A percentile compares a stretch with the other conserved stretches of the same genome.
phyloP scores from a whole-genome alignment of 2,888 invertebrate genomes.

The Ceriagrion tenellum region DNA sequence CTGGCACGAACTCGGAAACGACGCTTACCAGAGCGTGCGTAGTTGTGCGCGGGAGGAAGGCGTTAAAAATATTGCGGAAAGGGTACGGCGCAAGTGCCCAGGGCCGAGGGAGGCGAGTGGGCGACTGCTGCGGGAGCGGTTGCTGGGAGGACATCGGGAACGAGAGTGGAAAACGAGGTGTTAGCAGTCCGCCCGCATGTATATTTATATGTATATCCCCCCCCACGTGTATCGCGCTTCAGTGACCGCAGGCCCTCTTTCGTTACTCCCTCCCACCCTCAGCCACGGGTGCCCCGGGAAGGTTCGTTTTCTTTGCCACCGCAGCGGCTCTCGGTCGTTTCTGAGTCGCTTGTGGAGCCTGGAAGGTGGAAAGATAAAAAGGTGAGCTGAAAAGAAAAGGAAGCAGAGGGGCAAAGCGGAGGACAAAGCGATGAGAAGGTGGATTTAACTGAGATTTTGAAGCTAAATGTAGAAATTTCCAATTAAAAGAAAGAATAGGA shows the following conservation, averaged over 20 bases:
- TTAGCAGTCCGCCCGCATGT: neutral
- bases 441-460: neutral
- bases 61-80: neutral
- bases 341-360: neutral
- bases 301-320: neutral
- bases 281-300: neutral
- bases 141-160: neutral
- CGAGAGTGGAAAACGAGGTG: neutral
- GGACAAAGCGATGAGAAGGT: neutral
- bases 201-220: neutral
- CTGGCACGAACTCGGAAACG: neutral
- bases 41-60: neutral
- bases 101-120: too few species aligned
- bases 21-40: neutral
- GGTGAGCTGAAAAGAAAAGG: neutral
- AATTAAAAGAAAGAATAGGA: neutral
- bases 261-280: neutral
- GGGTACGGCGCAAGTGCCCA: neutral
- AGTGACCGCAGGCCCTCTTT: neutral
- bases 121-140: too few species aligned
- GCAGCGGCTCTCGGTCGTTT: neutral
- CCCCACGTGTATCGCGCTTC: neutral
- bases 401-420: neutral
- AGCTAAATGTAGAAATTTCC: neutral
- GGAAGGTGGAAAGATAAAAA: constrained; percentile 13